These are phyloP conservation scores for Dolomedes plantarius DNA, from an alignment of 2,888 invertebrate genomes.

Conservation along the genomic window DNA sequence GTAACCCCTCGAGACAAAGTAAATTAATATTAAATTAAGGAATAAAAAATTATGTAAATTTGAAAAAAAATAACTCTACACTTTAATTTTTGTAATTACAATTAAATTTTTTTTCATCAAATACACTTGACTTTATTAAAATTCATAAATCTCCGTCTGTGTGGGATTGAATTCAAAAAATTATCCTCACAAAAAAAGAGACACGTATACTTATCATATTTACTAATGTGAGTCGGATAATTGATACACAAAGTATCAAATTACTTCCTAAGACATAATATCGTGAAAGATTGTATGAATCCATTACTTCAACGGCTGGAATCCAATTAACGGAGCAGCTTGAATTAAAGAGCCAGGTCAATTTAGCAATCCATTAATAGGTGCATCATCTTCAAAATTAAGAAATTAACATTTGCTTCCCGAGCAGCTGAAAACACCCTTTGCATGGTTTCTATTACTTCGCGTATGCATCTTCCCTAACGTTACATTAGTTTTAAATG, in stretches of 20 bases:
- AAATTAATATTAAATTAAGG: too few species aligned
- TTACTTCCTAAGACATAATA: neutral
- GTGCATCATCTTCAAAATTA: slow-evolving; percentile 12
- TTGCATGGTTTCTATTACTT: neutral
- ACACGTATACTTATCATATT: neutral
- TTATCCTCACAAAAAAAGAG: too few species aligned
- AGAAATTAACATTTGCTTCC: slow-evolving; percentile 14
- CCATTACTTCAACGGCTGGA: neutral
- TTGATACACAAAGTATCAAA: slow-evolving; percentile 7
- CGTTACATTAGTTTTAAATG: slow-evolving; percentile 16
- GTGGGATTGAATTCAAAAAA: neutral
- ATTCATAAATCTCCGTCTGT: too few species aligned
- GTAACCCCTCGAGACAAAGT: too few species aligned
- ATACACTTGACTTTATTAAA: too few species aligned
- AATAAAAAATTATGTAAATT: too few species aligned
- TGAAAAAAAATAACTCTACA: too few species aligned
- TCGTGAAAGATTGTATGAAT: neutral
- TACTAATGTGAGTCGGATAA: neutral
- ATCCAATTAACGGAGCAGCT: slow-evolving; percentile 4
- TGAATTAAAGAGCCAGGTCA: neutral
- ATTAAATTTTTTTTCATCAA: too few species aligned
- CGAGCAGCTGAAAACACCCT: neutral
- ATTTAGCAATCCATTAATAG: slow-evolving; percentile 12
- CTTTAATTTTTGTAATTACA: too few species aligned
- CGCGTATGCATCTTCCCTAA: neutral